A percentile compares a stretch with the other conserved stretches of the same genome.
phyloP scores from a whole-genome alignment of 2,888 invertebrate genomes.

The Lamellibrachia columna region DNA sequence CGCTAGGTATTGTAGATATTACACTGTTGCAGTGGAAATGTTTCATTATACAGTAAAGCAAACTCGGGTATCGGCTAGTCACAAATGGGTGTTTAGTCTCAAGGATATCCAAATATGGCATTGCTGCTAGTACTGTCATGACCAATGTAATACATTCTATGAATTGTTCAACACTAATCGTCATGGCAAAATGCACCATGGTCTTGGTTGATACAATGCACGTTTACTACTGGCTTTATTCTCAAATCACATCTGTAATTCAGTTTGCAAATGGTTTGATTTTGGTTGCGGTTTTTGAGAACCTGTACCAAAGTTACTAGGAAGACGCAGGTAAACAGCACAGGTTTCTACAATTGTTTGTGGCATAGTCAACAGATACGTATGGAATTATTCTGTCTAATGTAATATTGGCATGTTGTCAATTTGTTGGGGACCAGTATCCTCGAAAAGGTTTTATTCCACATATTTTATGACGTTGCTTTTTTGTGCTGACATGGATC shows the following conservation, averaged over 20 bases:
- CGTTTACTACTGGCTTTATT: not conserved
- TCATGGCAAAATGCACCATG: not conserved
- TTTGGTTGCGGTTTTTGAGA: not conserved
- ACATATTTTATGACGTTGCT: not conserved
- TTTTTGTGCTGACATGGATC: not conserved
- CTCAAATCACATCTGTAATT: not conserved
- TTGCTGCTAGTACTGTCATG: not conserved
- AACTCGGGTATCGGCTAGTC: not conserved
- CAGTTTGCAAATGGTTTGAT: not conserved
- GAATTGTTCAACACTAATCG: not conserved
- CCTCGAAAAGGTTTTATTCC: not conserved
- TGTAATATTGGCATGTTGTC: slow-evolving; percentile 7
- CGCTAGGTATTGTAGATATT: not conserved
- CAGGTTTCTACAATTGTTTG: not conserved
- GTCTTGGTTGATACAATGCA: not conserved
- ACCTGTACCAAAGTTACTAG: not conserved
- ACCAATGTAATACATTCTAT: not conserved
- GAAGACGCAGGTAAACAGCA: not conserved
- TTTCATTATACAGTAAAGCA: not conserved
- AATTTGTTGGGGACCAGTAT: slow-evolving; percentile 5
- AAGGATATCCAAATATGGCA: not conserved
- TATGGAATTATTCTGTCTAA: not conserved
- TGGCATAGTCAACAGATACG: not conserved
- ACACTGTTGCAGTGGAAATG: not conserved
- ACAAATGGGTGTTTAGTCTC: not conserved